A percentile compares a stretch with the other conserved stretches of the same genome.
These are phyloP conservation scores for Carassius gibelio DNA, from an alignment of 2,113 vertebrate genomes.

Conservation along the genomic window DNA sequence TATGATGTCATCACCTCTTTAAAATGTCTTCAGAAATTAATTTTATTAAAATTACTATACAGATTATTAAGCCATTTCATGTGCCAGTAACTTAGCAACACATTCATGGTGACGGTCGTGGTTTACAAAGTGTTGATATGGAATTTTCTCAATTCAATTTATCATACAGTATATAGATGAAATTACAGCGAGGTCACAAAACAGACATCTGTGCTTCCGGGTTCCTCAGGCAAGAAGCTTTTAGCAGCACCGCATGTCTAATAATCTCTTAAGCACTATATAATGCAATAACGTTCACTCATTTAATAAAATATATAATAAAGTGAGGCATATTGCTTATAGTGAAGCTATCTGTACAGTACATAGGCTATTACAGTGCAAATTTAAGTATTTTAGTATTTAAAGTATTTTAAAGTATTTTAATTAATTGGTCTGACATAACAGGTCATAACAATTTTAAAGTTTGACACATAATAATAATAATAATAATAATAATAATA, in stretches of 20 bases:
- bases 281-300: background rate
- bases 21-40: conserved; percentile 78
- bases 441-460: background rate
- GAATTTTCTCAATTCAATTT: conserved; percentile 14
- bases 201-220: background rate
- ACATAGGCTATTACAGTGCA: background rate
- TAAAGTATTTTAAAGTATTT: too few species aligned
- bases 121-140: conserved; percentile 51
- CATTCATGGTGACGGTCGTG: conserved; percentile 52
- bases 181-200: background rate
- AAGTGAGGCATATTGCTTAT: background rate
- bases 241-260: background rate
- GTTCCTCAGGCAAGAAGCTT: background rate
- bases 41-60: conserved; percentile 76
- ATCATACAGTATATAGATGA: background rate
- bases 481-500: too few species aligned
- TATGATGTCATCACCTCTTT: conserved; percentile 75
- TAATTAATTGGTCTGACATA: background rate
- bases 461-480: background rate
- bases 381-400: too few species aligned
- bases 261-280: background rate
- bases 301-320: background rate
- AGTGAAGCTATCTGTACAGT: background rate
- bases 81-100: conserved; percentile 69
- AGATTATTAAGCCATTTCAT: conserved; percentile 76